Conservation (phyloP, 2,113 vertebrate genomes). For the Narcine bancroftii region DNA sequence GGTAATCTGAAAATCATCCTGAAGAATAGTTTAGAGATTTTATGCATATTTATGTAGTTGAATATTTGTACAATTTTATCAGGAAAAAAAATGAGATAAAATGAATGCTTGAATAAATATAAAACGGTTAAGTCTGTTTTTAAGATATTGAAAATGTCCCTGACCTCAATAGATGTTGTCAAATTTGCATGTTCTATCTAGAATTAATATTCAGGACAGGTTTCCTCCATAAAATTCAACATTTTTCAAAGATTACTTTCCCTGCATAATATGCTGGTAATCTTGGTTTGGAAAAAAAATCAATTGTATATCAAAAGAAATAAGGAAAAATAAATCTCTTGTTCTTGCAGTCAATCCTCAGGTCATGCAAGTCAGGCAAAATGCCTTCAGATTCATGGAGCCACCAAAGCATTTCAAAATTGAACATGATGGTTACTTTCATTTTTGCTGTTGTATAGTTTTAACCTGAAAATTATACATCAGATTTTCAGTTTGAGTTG, state of each 20-base stretch:
- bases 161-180: not conserved
- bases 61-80: not conserved
- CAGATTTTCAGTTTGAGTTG: not conserved
- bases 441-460: not conserved
- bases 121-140: not conserved
- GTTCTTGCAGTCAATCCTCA: conserved; percentile 8
- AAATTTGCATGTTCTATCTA: no score
- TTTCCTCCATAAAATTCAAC: not conserved
- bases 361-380: not conserved
- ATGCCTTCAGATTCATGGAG: not conserved
- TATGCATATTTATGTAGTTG: not conserved
- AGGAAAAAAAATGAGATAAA: not conserved
- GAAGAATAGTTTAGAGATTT: not conserved
- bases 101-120: not conserved
- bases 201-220: conserved; percentile 21
- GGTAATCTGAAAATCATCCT: not conserved
- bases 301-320: conserved; percentile 13
- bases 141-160: not conserved
- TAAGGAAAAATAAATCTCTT: not conserved
- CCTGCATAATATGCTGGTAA: not conserved
- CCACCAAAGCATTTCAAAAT: not conserved
- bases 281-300: not conserved
- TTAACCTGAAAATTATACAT: conserved; percentile 21
- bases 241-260: conserved; percentile 21
- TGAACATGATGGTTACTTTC: conserved; percentile 12